Conservation (phyloP, 2,888 invertebrate species). For the Sicus ferrugineus region DNA sequence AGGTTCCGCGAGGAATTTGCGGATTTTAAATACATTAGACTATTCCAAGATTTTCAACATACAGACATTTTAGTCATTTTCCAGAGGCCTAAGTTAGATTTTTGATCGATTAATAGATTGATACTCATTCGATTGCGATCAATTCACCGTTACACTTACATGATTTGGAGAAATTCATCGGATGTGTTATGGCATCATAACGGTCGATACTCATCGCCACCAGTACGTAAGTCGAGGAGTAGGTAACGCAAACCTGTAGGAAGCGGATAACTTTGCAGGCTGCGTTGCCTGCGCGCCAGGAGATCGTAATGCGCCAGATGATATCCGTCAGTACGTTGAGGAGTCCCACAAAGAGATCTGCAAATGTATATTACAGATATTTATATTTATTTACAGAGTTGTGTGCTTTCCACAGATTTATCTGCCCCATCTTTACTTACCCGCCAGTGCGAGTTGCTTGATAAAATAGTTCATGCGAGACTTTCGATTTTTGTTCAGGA, state of each 20-base stretch:
- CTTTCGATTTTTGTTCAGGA: conserved; percentile 83
- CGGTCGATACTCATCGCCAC: conserved; percentile 92
- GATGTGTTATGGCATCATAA: conserved; percentile 92
- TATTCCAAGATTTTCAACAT: too few species aligned
- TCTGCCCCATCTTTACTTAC: conserved; percentile 67
- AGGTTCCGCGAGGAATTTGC: too few species aligned
- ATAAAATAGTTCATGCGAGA: conserved; percentile 96
- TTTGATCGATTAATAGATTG: background rate
- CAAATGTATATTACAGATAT: conserved; percentile 52
- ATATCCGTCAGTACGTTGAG: conserved; percentile 90
- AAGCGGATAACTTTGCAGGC: conserved; percentile 89
- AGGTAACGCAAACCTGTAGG: conserved; percentile 86
- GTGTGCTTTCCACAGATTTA: background rate
- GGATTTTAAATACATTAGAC: too few species aligned
- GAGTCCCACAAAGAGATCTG: conserved; percentile 88
- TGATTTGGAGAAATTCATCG: conserved; percentile 94
- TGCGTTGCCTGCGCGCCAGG: conserved; percentile 88
- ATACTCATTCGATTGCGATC: background rate
- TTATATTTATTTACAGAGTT: background rate
- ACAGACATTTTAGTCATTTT: too few species aligned
- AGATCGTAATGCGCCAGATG: conserved; percentile 86
- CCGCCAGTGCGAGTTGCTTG: conserved; percentile 90
- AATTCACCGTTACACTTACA: too few species aligned
- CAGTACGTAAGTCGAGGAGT: conserved; percentile 90
- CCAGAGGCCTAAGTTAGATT: too few species aligned